These are phyloP conservation scores for Theonella swinhoei DNA, from an alignment of 37 sponge, comb jelly and placozoan genomes.

Conservation along the genomic window DNA sequence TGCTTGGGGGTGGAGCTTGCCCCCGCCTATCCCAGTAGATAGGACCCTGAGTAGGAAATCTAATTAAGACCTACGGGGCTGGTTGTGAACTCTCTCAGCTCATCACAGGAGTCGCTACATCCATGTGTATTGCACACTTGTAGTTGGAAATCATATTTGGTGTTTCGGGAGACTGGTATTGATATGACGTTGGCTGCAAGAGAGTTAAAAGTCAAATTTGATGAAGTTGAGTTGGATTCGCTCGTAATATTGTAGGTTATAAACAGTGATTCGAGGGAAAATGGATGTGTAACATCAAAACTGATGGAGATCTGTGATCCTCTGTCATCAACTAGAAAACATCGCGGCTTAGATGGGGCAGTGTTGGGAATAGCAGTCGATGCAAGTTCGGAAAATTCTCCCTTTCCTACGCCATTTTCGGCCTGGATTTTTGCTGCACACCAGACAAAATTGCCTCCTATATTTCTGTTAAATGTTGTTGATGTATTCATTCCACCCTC, in stretches of 20 bases:
- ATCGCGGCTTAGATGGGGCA: conserved; percentile 3
- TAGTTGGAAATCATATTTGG: not conserved
- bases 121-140: conserved; percentile 1
- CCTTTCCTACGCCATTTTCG: not conserved
- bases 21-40: no score
- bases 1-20: no score
- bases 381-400: not conserved
- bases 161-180: not conserved
- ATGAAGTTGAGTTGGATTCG: not conserved
- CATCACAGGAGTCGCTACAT: not conserved
- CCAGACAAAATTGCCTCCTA: not conserved
- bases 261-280: not conserved
- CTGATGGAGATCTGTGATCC: not conserved
- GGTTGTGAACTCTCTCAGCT: not conserved
- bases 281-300: conserved; percentile 7
- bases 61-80: not conserved
- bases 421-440: conserved; percentile 10
- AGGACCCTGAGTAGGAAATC: no score
- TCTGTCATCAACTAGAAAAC: not conserved
- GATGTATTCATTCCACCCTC: not conserved
- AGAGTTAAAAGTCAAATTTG: not conserved
- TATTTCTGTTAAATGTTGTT: not conserved
- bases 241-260: not conserved
- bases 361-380: not conserved
- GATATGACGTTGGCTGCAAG: not conserved